A percentile compares a stretch with the other conserved stretches of the same genome.
These are phyloP conservation scores for Salvator merianae DNA, from an alignment of 2,113 vertebrate species.

Conservation along the genomic window DNA sequence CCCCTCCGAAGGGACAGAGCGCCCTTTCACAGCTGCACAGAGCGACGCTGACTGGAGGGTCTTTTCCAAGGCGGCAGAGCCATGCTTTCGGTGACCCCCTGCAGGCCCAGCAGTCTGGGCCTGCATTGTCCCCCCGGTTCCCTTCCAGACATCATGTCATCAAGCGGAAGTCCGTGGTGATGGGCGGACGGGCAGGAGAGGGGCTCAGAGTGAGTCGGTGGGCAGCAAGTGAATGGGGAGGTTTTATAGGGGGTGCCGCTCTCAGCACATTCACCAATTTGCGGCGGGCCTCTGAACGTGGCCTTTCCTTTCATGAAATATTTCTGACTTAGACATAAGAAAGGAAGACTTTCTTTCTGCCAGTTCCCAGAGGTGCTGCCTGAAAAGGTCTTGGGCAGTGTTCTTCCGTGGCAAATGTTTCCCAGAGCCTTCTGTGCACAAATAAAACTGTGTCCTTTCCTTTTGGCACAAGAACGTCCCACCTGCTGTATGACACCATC, in stretches of 20 bases:
- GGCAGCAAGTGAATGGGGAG: background rate
- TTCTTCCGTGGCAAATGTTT: background rate
- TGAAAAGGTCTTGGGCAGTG: too few relatives aligned
- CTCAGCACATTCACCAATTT: rapidly evolving
- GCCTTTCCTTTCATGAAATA: background rate
- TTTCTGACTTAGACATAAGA: background rate
- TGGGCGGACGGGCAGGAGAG: rapidly evolving
- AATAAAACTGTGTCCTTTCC: background rate
- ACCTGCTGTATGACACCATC: too few relatives aligned
- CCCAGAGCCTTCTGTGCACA: background rate
- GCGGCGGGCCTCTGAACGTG: background rate
- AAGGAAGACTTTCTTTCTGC: background rate
- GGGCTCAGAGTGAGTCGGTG: background rate
- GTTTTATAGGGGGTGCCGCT: background rate
- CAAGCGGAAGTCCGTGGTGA: background rate
- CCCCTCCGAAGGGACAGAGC: slow-evolving; percentile 42
- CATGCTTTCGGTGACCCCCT: slow-evolving; percentile 39
- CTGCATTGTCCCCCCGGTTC: slow-evolving; percentile 24
- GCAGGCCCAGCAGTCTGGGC: background rate
- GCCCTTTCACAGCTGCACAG: slow-evolving; percentile 49
- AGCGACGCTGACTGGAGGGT: background rate
- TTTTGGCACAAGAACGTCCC: too few relatives aligned
- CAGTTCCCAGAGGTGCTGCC: background rate
- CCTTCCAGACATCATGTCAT: slow-evolving; percentile 19
- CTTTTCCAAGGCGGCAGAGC: slow-evolving; percentile 48